These are phyloP conservation scores for Sitobion miscanthi DNA, from an alignment of 1,140 invertebrate genomes.

Conservation along the genomic window DNA sequence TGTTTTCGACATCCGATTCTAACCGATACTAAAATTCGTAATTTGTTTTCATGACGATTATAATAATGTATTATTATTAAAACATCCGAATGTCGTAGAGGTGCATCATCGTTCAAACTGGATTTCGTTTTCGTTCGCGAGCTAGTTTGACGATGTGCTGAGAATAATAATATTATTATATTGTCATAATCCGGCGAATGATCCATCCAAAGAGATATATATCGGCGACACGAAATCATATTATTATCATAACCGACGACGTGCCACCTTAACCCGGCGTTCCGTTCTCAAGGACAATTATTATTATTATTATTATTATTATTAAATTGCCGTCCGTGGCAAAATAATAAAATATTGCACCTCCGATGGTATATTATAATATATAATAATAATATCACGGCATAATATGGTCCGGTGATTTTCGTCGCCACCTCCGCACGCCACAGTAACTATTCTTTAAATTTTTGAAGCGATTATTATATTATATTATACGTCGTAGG, in stretches of 20 bases:
- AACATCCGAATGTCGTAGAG: neutral
- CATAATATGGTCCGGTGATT: neutral
- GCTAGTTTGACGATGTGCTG: neutral
- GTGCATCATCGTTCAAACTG: neutral
- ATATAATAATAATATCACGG: neutral
- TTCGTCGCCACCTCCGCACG: neutral
- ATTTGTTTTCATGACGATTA: neutral
- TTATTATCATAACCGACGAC: neutral
- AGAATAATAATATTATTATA: neutral
- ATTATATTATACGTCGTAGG: too few relatives aligned
- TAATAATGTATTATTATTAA: neutral
- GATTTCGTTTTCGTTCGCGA: neutral
- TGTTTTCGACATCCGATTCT: neutral
- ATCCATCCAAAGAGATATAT: neutral
- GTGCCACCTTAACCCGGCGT: neutral
- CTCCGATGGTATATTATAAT: neutral
- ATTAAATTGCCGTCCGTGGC: neutral
- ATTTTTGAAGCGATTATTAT: constrained; percentile 22
- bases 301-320: neutral
- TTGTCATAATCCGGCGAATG: neutral
- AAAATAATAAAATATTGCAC: constrained; percentile 31
- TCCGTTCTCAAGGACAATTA: neutral
- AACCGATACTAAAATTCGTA: neutral
- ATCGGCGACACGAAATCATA: neutral
- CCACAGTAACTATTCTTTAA: neutral